Evolutionary conservation across 2,113 vertebrate genomes (phyloP).

Genomic region (Eptesicus fuscus): DNA sequence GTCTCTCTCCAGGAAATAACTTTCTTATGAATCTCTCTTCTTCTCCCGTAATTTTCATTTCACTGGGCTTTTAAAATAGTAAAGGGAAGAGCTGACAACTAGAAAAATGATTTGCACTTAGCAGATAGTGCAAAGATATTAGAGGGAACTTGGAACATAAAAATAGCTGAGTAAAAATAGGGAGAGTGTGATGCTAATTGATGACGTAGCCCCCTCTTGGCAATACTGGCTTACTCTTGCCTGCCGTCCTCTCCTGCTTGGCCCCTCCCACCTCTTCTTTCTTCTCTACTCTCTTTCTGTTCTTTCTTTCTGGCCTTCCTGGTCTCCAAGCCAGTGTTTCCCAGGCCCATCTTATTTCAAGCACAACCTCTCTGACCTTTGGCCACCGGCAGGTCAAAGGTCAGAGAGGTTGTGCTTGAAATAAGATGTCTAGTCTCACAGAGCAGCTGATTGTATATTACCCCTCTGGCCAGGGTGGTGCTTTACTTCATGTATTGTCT

Average conservation of each 20-base stretch:
- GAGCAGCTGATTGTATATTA: background rate
- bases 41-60: background rate
- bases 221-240: background rate
- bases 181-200: background rate
- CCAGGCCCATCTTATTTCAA: too few relatives aligned
- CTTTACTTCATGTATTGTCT: background rate
- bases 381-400: background rate
- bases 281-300: background rate
- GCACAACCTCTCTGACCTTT: fast-evolving
- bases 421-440: too few relatives aligned
- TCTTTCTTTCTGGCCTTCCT: background rate
- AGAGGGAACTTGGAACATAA: background rate
- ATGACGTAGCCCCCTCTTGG: background rate
- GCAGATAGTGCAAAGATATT: background rate
- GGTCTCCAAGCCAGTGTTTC: background rate
- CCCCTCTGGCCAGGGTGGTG: background rate
- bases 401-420: too few relatives aligned
- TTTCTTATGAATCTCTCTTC: background rate
- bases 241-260: background rate
- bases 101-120: background rate
- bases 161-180: background rate
- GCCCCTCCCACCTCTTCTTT: background rate
- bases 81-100: background rate
- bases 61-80: background rate
- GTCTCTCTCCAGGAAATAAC: background rate